Evolutionary conservation across 2,113 vertebrate genomes (phyloP).

Genomic region (Dipodomys ordii): DNA sequence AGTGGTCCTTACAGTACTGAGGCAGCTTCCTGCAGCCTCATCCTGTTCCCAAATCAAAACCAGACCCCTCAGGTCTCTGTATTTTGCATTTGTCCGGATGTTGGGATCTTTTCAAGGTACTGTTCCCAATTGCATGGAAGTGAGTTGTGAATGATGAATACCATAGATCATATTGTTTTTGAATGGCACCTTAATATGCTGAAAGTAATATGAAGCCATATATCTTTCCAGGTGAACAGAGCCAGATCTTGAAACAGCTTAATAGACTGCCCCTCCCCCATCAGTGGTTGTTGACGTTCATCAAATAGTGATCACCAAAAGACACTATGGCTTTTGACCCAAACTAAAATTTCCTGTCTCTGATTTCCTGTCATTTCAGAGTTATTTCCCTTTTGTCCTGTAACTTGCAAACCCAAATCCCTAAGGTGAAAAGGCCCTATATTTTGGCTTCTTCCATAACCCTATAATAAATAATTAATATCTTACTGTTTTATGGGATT

Average conservation of each 20-base stretch:
- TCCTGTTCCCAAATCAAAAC: constrained; percentile 75
- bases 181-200: constrained; percentile 85
- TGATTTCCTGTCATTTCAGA: constrained; percentile 81
- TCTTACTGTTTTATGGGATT: constrained; percentile 65
- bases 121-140: constrained; percentile 83
- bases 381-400: constrained; percentile 77
- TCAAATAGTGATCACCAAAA: constrained; percentile 67
- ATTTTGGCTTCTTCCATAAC: constrained; percentile 44
- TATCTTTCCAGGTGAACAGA: constrained; percentile 83
- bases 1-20: neutral
- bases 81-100: constrained; percentile 66
- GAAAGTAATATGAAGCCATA: constrained; percentile 81
- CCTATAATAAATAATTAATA: constrained; percentile 78
- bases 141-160: constrained; percentile 84
- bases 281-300: constrained; percentile 74
- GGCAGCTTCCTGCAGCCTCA: neutral
- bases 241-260: constrained; percentile 79
- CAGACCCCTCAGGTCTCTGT: constrained; percentile 78
- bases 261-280: constrained; percentile 53
- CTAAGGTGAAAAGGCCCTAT: constrained; percentile 62
- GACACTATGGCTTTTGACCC: constrained; percentile 76
- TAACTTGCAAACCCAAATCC: constrained; percentile 80
- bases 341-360: constrained; percentile 82
- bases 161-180: constrained; percentile 81
- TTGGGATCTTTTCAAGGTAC: constrained; percentile 41